Percentiles rank a stretch among this genome's conserved stretches.
phyloP scores from a whole-genome alignment of 2,113 vertebrate genomes.

The Suricata suricatta region DNA sequence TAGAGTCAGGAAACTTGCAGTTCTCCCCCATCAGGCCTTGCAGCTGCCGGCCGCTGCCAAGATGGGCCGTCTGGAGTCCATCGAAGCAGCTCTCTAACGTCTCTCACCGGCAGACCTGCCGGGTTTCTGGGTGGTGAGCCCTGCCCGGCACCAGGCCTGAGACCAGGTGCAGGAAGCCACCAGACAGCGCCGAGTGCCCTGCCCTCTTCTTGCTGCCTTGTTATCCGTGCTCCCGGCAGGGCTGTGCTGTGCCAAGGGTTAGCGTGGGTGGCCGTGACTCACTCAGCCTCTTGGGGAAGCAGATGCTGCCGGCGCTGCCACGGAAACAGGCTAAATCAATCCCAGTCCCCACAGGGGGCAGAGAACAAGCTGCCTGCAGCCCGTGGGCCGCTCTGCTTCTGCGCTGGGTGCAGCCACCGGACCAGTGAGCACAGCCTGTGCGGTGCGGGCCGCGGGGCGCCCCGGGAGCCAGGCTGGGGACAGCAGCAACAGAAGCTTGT shows the following conservation, averaged over 20 bases:
- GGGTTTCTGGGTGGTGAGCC: not conserved
- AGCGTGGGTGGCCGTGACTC: constrained; percentile 70
- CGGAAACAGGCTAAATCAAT: constrained; percentile 69
- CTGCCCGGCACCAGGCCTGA: not conserved
- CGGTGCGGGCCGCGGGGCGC: not conserved
- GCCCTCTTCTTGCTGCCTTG: not conserved
- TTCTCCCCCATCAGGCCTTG: not conserved
- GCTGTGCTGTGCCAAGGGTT: constrained; percentile 26
- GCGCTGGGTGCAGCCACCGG: not conserved
- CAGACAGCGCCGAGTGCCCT: not conserved
- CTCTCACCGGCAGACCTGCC: not conserved
- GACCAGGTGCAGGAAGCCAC: not conserved
- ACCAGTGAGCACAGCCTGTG: accelerated
- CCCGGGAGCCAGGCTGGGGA: no score
- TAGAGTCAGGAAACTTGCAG: not conserved
- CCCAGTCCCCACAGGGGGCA: constrained; percentile 36
- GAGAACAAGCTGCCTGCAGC: constrained; percentile 29
- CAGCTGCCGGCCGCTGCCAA: not conserved
- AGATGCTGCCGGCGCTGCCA: constrained; percentile 67
- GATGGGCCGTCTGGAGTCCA: not conserved
- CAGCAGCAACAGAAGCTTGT: not conserved
- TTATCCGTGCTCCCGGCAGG: not conserved
- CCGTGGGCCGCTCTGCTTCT: not conserved
- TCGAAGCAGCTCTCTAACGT: no score
- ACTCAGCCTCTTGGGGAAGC: constrained; percentile 61